These are phyloP conservation scores for Dendrolimus houi DNA, from an alignment of 2,888 invertebrate species.

Conservation along the genomic window DNA sequence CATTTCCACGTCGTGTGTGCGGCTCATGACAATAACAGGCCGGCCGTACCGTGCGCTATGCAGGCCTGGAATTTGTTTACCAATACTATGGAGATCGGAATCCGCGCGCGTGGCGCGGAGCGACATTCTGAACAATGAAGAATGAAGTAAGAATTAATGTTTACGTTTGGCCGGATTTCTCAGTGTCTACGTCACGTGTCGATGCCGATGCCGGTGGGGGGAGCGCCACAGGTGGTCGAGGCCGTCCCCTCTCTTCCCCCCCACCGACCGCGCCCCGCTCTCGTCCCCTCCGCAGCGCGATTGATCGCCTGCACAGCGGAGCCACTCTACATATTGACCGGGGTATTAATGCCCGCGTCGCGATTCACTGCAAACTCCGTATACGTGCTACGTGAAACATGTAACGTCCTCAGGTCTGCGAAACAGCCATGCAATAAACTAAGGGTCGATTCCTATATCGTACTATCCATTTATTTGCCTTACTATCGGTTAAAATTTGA, in stretches of 20 bases:
- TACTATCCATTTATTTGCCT: too few species aligned
- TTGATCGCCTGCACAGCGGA: constrained; percentile 69
- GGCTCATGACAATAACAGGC: constrained; percentile 24
- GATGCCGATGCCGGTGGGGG: constrained; percentile 39
- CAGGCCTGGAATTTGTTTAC: constrained; percentile 60
- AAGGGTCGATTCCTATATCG: too few species aligned
- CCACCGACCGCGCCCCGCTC: constrained; percentile 16
- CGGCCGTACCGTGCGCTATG: constrained; percentile 22
- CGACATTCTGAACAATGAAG: constrained; percentile 70
- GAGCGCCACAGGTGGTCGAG: constrained; percentile 62
- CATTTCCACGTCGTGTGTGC: constrained; percentile 16
- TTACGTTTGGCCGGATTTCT: constrained; percentile 75
- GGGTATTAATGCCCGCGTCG: constrained; percentile 64
- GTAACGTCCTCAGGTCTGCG: constrained; percentile 12
- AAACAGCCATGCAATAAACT: not conserved
- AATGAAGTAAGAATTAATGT: constrained; percentile 75
- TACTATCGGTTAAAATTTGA: too few species aligned
- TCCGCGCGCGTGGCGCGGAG: constrained; percentile 58
- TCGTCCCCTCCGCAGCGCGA: constrained; percentile 48
- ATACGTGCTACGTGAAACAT: constrained; percentile 46
- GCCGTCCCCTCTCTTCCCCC: constrained; percentile 20
- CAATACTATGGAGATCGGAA: constrained; percentile 60
- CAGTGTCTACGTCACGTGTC: constrained; percentile 72
- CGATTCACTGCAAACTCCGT: constrained; percentile 52
- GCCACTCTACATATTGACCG: constrained; percentile 76